These are phyloP conservation scores for Cygnus atratus DNA, from an alignment of 2,113 vertebrate genomes.

Conservation along the genomic window DNA sequence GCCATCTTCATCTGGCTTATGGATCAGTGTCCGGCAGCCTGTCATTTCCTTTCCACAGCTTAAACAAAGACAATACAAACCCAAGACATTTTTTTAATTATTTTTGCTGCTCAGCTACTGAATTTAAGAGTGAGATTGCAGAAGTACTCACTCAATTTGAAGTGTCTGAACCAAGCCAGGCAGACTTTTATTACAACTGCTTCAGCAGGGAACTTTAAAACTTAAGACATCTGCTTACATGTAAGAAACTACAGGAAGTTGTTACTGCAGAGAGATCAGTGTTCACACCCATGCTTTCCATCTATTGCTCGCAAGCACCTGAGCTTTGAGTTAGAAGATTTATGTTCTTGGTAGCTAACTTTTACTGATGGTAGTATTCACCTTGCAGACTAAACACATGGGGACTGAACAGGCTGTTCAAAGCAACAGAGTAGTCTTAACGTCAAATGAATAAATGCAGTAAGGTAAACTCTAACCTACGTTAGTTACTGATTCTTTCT, in stretches of 20 bases:
- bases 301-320: not conserved
- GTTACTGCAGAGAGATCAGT: not conserved
- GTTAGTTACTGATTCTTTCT: not conserved
- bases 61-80: not conserved
- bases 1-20: constrained; percentile 76
- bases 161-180: not conserved
- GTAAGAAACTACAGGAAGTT: not conserved
- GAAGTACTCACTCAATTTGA: not conserved
- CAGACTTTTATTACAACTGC: not conserved
- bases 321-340: not conserved
- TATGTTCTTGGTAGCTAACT: not conserved
- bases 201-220: not conserved
- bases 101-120: not conserved
- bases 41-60: constrained; percentile 88
- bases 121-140: not conserved
- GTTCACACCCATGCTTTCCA: not conserved
- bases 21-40: constrained; percentile 83
- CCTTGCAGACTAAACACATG: not conserved
- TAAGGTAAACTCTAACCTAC: not conserved
- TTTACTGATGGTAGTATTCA: not conserved
- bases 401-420: not conserved
- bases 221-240: not conserved
- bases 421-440: not conserved
- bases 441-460: too few relatives aligned
- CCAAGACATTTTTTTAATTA: not conserved